Evolutionary conservation across 1,140 invertebrate species (phyloP).

Genomic region (Tetramorium parvispinum): DNA sequence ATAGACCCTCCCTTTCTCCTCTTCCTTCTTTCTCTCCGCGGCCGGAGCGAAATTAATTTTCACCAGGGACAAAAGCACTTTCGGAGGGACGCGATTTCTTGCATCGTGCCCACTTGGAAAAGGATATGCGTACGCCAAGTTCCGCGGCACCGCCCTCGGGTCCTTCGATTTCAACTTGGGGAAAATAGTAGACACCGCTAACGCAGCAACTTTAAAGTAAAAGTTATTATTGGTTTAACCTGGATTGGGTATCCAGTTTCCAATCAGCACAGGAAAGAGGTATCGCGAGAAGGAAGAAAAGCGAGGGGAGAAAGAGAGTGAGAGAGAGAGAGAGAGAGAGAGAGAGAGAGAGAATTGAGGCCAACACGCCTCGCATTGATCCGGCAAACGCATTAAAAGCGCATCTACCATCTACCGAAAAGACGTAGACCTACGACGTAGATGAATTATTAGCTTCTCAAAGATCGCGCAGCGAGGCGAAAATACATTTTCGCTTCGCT

Average conservation of each 20-base stretch:
- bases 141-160: constrained; percentile 17
- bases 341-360: constrained; percentile 16
- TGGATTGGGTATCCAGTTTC: constrained; percentile 64
- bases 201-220: constrained; percentile 63
- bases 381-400: constrained; percentile 55
- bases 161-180: constrained; percentile 50
- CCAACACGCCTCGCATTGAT: constrained; percentile 51
- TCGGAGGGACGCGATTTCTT: constrained; percentile 47
- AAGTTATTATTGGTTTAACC: constrained; percentile 70
- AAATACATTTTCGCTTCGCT: constrained; percentile 50
- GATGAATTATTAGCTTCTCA: constrained; percentile 50
- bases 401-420: constrained; percentile 53
- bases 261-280: constrained; percentile 54
- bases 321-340: not conserved
- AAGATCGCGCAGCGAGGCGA: constrained; percentile 18
- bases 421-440: constrained; percentile 38
- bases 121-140: constrained; percentile 58
- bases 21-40: not conserved
- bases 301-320: too few species aligned
- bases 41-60: constrained; percentile 48
- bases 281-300: constrained; percentile 11
- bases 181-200: constrained; percentile 60
- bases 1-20: not conserved
- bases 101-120: constrained; percentile 54
- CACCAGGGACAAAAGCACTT: constrained; percentile 42